phyloP scores from a whole-genome alignment of 37 sponge, comb jelly and placozoan species.

The Hexactinellida sp. region DNA sequence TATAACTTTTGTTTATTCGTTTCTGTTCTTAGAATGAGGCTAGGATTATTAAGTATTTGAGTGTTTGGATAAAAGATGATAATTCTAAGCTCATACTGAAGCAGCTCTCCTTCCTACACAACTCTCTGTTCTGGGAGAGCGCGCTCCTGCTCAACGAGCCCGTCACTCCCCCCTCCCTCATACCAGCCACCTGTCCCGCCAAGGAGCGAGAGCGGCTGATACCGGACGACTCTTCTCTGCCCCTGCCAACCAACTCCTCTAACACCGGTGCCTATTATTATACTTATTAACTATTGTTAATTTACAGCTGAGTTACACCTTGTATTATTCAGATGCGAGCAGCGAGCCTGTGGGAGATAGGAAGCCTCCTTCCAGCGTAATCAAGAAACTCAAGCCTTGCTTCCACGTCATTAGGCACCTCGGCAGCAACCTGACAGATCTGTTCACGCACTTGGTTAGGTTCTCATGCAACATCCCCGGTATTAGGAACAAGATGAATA shows the following conservation, averaged over 20 bases:
- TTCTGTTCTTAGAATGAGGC: conserved; percentile 3
- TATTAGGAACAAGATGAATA: background rate
- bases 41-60: background rate
- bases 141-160: conserved; percentile 50
- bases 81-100: conserved; percentile 20
- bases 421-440: background rate
- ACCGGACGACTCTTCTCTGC: background rate
- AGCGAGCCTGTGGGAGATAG: background rate
- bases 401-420: background rate
- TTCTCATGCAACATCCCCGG: background rate
- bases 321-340: background rate
- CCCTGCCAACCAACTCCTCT: background rate
- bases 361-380: background rate
- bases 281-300: background rate
- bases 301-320: background rate
- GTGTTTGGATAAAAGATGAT: conserved; percentile 4
- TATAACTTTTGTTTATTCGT: too few relatives aligned
- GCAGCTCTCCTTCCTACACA: conserved; percentile 55
- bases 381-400: conserved; percentile 12
- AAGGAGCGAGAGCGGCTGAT: background rate
- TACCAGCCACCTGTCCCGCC: background rate
- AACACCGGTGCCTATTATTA: background rate
- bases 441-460: background rate
- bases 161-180: conserved; percentile 3
- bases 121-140: conserved; percentile 64